These are phyloP conservation scores for Carollia perspicillata DNA, from an alignment of 2,113 vertebrate species.

Conservation along the genomic window DNA sequence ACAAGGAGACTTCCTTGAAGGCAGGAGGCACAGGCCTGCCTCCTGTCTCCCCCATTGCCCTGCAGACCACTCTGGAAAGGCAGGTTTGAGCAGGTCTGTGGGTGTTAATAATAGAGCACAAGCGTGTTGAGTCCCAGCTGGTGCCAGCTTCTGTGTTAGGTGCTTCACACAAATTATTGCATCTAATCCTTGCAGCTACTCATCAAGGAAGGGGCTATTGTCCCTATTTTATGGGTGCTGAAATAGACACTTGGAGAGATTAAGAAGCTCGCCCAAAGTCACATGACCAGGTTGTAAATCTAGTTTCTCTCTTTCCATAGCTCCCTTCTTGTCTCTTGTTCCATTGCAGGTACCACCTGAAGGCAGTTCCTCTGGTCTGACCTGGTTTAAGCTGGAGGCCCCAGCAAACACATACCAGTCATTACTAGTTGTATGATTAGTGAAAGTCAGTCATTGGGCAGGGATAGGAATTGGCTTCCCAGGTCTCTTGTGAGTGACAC, in stretches of 20 bases:
- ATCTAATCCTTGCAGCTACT: not conserved
- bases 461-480: not conserved
- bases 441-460: not conserved
- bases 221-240: not conserved
- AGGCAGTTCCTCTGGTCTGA: not conserved
- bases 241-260: constrained; percentile 9
- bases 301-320: not conserved
- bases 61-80: not conserved
- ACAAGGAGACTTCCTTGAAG: not conserved
- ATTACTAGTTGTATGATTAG: not conserved
- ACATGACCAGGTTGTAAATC: not conserved
- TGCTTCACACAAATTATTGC: not conserved
- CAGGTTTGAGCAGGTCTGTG: not conserved
- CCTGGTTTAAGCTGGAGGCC: constrained; percentile 10
- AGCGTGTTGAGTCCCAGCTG: not conserved
- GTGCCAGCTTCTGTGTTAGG: not conserved
- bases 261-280: not conserved
- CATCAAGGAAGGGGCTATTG: not conserved
- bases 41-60: not conserved
- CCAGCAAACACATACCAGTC: not conserved
- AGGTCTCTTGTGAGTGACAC: not conserved
- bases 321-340: constrained; percentile 22
- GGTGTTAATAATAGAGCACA: not conserved
- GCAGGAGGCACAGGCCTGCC: not conserved
- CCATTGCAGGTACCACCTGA: not conserved